Conservation (phyloP, 1,140 invertebrate genomes). For the Spodoptera frugiperda region DNA sequence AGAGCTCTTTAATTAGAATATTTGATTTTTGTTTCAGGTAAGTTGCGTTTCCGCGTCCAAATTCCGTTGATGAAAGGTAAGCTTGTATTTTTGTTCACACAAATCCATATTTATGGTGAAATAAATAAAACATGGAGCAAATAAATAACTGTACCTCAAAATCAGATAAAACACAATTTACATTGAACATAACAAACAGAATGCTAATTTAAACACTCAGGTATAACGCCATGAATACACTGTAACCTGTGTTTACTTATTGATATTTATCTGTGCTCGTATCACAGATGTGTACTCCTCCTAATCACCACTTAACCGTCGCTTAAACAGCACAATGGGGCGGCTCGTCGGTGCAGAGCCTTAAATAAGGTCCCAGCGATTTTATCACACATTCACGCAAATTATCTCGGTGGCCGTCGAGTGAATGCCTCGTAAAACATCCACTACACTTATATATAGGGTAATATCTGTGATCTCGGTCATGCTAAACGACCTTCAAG, state of each 20-base stretch:
- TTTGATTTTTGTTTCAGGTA: slow-evolving; percentile 70
- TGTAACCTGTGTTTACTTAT: slow-evolving; percentile 33
- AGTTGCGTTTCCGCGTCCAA: slow-evolving; percentile 42
- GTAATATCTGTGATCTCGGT: slow-evolving; percentile 74
- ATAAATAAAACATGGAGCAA: neutral
- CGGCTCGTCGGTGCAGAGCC: slow-evolving; percentile 54
- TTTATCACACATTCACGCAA: slow-evolving; percentile 70
- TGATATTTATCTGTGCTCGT: slow-evolving; percentile 27
- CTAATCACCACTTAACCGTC: slow-evolving; percentile 68
- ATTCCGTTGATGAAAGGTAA: slow-evolving; percentile 12
- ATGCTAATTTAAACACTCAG: neutral
- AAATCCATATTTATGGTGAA: neutral
- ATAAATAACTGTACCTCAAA: neutral
- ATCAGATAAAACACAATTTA: neutral
- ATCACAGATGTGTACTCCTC: slow-evolving; percentile 44
- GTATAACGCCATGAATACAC: slow-evolving; percentile 5
- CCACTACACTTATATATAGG: slow-evolving; percentile 72
- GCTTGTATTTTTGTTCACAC: neutral
- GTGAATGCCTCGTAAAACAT: slow-evolving; percentile 68
- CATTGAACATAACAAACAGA: neutral
- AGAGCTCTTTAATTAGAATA: slow-evolving; percentile 51
- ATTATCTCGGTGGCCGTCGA: slow-evolving; percentile 63
- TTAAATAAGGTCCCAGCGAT: slow-evolving; percentile 68
- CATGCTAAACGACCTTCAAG: slow-evolving; percentile 71
- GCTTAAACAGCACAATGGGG: slow-evolving; percentile 67